phyloP scores from a whole-genome alignment of 1,140 invertebrate genomes.

The Drosophila neocordata region DNA sequence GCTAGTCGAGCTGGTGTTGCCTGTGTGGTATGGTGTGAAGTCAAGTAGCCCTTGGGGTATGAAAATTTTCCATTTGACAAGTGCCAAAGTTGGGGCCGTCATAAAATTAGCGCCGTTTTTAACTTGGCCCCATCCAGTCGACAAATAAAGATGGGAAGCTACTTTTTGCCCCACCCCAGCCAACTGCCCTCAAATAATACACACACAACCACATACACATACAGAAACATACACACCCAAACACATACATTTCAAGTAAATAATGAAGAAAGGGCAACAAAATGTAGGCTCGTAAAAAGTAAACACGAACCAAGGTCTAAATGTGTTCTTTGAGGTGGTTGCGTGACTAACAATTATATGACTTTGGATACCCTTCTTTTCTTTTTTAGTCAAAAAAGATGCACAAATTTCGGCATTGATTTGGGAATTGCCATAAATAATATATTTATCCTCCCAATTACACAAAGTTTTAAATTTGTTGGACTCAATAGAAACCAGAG shows the following conservation, averaged over 20 bases:
- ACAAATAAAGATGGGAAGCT: constrained; percentile 34
- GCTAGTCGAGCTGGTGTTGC: constrained; percentile 7
- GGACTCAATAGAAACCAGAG: too few species aligned
- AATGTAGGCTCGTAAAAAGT: constrained; percentile 43
- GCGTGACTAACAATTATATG: constrained; percentile 24
- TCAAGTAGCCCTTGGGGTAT: constrained; percentile 44
- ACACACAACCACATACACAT: neutral
- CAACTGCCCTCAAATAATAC: neutral
- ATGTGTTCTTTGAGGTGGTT: constrained; percentile 18
- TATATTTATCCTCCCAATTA: too few species aligned
- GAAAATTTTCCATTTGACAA: constrained; percentile 60
- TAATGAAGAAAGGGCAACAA: constrained; percentile 33
- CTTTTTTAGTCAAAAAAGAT: too few species aligned
- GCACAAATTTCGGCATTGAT: too few species aligned
- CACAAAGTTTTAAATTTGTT: too few species aligned
- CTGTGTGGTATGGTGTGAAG: constrained; percentile 2
- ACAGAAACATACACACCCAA: constrained; percentile 1
- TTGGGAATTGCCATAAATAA: too few species aligned
- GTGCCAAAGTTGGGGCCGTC: constrained; percentile 65
- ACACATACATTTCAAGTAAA: constrained; percentile 27
- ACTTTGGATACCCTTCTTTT: too few species aligned
- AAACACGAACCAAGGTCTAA: constrained; percentile 19
- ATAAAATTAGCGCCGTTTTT: constrained; percentile 74
- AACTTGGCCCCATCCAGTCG: constrained; percentile 37
- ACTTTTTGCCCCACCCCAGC: neutral